These are phyloP conservation scores for Seison nebaliae DNA, from an alignment of 1,140 invertebrate genomes.

Conservation along the genomic window DNA sequence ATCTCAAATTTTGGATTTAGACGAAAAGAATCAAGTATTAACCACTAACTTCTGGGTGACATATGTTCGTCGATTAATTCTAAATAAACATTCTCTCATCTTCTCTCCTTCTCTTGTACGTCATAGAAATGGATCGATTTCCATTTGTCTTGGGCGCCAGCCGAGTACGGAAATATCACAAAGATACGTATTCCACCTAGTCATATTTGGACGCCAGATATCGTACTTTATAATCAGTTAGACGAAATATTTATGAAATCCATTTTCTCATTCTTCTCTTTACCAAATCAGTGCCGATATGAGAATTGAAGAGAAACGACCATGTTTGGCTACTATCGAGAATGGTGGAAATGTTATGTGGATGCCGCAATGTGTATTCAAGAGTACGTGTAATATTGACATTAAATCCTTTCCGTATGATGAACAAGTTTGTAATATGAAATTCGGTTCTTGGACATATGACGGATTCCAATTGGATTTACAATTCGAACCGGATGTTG, in stretches of 20 bases:
- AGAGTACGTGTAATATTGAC: slow-evolving; percentile 61
- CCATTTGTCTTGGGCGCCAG: slow-evolving; percentile 5
- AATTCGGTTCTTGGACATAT: slow-evolving; percentile 28
- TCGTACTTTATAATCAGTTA: background rate
- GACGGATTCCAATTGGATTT: slow-evolving; percentile 25
- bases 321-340: slow-evolving; percentile 23
- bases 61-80: background rate
- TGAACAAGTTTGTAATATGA: slow-evolving; percentile 22
- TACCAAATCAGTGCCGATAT: slow-evolving; percentile 18
- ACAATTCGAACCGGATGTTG: slow-evolving; percentile 17
- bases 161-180: slow-evolving; percentile 4
- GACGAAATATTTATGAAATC: background rate
- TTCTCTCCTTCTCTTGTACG: no score
- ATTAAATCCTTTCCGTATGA: slow-evolving; percentile 35
- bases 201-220: slow-evolving; percentile 10
- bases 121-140: slow-evolving; percentile 10
- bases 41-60: slow-evolving; percentile 7
- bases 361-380: slow-evolving; percentile 93
- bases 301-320: slow-evolving; percentile 22
- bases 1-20: slow-evolving; percentile 27
- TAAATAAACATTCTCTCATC: background rate
- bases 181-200: slow-evolving; percentile 9
- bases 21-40: slow-evolving; percentile 13
- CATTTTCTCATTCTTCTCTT: background rate
- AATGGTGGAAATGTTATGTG: slow-evolving; percentile 78